Evolutionary conservation across 2,888 invertebrate genomes (phyloP).

Genomic region (Limnephilus lunatus): DNA sequence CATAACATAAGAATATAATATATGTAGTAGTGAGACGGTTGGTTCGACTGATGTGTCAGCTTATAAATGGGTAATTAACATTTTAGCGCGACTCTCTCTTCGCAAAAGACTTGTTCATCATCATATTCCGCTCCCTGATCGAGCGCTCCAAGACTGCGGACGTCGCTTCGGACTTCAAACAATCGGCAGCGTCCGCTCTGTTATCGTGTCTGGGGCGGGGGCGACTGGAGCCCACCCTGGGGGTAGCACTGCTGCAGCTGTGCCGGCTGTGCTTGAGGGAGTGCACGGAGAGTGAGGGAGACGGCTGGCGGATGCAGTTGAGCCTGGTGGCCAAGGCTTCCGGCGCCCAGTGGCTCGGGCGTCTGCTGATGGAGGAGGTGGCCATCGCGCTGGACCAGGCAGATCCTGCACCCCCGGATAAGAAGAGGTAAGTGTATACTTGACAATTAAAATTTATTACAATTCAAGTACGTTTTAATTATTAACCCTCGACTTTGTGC

Average conservation of each 20-base stretch:
- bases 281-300: not conserved
- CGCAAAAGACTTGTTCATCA: conserved; percentile 69
- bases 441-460: not conserved
- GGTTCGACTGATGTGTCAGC: too few species aligned
- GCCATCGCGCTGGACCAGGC: not conserved
- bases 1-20: too few species aligned
- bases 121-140: conserved; percentile 69
- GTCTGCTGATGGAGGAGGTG: conserved; percentile 59
- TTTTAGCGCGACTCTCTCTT: conserved; percentile 68
- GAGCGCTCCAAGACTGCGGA: not conserved
- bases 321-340: conserved; percentile 36
- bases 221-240: not conserved
- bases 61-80: not conserved
- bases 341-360: conserved; percentile 61
- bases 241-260: conserved; percentile 51
- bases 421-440: conserved; percentile 43
- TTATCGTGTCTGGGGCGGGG: conserved; percentile 8
- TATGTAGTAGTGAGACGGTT: too few species aligned
- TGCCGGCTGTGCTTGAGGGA: conserved; percentile 53
- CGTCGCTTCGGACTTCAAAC: conserved; percentile 30
- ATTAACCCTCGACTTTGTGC: too few species aligned
- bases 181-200: not conserved
- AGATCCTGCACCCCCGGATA: not conserved
- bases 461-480: not conserved
- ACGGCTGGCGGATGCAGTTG: not conserved